Percentiles rank a stretch among this genome's conserved stretches.
Evolutionary conservation across 1,140 invertebrate species (phyloP).

Genomic region (Zaprionus africanus): DNA sequence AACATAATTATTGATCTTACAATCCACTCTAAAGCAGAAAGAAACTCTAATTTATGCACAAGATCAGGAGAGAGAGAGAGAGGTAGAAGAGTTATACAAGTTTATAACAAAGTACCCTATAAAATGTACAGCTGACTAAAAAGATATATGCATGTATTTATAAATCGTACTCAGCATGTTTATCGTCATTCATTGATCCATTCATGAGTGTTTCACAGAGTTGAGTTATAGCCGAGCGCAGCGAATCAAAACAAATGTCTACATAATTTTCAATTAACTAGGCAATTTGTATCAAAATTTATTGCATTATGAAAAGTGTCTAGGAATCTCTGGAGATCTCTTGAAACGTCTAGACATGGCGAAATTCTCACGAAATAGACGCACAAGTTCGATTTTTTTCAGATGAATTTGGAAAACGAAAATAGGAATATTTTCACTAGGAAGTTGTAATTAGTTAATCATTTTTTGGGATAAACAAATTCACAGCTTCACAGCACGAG

Average conservation of each 20-base stretch:
- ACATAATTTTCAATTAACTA: constrained; percentile 65
- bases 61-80: neutral
- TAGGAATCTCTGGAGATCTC: constrained; percentile 3
- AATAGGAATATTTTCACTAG: neutral
- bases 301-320: constrained; percentile 53
- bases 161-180: constrained; percentile 25
- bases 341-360: constrained; percentile 45
- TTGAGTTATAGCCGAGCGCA: constrained; percentile 43
- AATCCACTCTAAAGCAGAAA: neutral
- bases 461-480: neutral
- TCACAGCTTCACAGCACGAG: neutral
- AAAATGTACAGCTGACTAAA: neutral
- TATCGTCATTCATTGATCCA: constrained; percentile 41
- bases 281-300: constrained; percentile 61
- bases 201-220: constrained; percentile 33
- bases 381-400: constrained; percentile 1
- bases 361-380: constrained; percentile 43
- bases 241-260: constrained; percentile 67
- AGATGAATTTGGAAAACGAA: neutral
- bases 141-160: neutral
- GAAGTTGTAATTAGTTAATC: constrained; percentile 2
- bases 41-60: neutral
- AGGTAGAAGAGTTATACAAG: neutral
- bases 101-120: constrained; percentile 2
- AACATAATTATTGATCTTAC: neutral